Evolutionary conservation across 2,888 invertebrate genomes (phyloP), one percentile per base, ranked within the genome.

Genomic region (Epinotia ramella): DNA sequence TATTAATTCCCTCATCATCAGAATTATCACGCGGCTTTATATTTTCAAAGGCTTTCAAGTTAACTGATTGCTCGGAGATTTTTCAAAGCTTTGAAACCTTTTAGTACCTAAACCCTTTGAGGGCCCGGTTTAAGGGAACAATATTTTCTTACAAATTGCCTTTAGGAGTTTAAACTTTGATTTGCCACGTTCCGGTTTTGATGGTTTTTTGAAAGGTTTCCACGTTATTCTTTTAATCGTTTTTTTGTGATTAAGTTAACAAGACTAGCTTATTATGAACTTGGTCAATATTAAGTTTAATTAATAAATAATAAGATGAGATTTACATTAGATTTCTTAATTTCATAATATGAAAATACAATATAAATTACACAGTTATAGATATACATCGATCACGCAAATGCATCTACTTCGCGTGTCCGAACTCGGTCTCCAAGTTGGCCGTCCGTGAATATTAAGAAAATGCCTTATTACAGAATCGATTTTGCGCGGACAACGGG

Each of bases 61-160:
- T 33, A 24, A 57, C 68, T 20, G 63, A 69, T 64, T 49, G 63
- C 56, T 69, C 44, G 5, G 28, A 63, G 73, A 59, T 69, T 74
- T 69, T 59, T 62, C 46, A 20, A 49, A 57, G 28, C 18, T 49
- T 33, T 59, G 40, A 44, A 68, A 64, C 46, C 73, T 62, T 60
- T 67, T 24, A 65, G n/a, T 57, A 60, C n/a, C n/a, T n/a, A 28
- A 20, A 40, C 20, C 73, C 73, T 74, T 74, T 74, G 73, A 74
- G 33, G 56, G 20, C 16, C 53, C 53, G 62, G 12, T 5, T 33
- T n/a, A 5, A 53, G 56, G 57, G 28, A 57, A 69, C 56, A 74
- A 68, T 53, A 33, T 74, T 74, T 74, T 59, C 62, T 24, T 63
- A 62, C 73, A 69, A 69, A 74, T 74, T 69, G 63, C 68, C 46